Conservation (phyloP, 2,113 vertebrate species). For the Petrocephalus microphthalmus region DNA sequence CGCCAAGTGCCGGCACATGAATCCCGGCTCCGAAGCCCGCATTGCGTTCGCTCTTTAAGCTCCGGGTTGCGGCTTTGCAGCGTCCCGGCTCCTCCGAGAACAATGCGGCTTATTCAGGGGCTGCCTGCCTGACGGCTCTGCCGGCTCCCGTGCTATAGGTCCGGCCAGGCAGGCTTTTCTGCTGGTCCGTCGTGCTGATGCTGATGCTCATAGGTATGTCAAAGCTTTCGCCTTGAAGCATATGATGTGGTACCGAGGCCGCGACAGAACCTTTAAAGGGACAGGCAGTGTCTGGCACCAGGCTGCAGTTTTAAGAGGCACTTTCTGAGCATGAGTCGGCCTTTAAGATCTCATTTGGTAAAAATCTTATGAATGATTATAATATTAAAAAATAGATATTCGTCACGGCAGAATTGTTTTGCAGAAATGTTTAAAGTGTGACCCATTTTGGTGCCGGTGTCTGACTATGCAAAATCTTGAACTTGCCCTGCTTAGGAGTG, state of each 20-base stretch:
- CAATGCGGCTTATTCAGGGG: background rate
- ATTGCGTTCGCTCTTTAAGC: background rate
- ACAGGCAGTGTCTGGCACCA: background rate
- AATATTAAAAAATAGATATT: background rate
- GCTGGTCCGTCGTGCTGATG: background rate
- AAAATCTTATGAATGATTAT: background rate
- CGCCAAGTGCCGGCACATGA: background rate
- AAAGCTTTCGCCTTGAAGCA: background rate
- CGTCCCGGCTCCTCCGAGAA: background rate
- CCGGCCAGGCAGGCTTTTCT: background rate
- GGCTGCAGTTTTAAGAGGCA: background rate
- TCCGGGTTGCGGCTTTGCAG: background rate
- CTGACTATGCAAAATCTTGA: constrained; percentile 3
- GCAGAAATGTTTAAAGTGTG: background rate
- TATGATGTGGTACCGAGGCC: background rate
- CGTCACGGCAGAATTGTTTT: background rate
- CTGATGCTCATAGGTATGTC: background rate
- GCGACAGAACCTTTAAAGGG: background rate
- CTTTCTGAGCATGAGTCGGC: background rate
- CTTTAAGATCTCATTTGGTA: background rate
- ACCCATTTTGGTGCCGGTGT: background rate
- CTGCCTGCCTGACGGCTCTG: background rate
- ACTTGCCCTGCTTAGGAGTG: background rate
- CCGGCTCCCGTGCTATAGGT: background rate
- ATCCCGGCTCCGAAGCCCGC: background rate